Percentiles rank a stretch among this genome's conserved stretches.
Conservation (phyloP, 2,113 vertebrate species). For the Pygoscelis antarcticus region DNA sequence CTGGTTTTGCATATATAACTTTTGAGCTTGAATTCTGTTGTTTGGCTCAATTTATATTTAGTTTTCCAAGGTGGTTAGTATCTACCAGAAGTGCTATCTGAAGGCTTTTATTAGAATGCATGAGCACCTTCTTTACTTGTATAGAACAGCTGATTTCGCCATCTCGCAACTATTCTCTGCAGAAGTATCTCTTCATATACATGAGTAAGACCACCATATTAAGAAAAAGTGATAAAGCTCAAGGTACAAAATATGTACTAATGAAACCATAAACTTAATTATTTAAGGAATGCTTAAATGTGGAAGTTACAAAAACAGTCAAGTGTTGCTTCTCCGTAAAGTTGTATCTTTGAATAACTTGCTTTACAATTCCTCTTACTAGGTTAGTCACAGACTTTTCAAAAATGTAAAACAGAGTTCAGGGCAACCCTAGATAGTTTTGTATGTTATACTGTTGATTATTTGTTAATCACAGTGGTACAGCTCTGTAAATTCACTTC, state of each 20-base stretch:
- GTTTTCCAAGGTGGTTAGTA: background rate
- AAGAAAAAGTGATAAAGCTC: background rate
- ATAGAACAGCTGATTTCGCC: background rate
- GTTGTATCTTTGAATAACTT: background rate
- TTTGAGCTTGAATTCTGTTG: background rate
- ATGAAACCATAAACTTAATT: background rate
- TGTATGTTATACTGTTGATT: background rate
- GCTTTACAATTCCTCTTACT: background rate
- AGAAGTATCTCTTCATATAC: background rate
- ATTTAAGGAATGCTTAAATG: background rate
- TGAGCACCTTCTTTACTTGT: background rate
- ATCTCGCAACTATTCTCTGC: background rate
- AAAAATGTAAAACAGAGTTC: background rate
- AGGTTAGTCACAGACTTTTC: background rate
- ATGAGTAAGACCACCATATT: background rate
- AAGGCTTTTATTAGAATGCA: background rate
- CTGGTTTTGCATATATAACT: background rate
- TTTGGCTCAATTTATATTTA: background rate
- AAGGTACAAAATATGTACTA: background rate
- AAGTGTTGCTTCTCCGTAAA: too few species aligned
- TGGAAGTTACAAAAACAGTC: background rate
- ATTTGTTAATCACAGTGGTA: background rate
- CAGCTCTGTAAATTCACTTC: background rate
- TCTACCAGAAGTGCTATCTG: background rate
- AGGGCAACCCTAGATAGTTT: background rate